Base-by-base conservation (phyloP, 2,797 vertebrate species). In the Otolemur crassicaudatus region DNA sequence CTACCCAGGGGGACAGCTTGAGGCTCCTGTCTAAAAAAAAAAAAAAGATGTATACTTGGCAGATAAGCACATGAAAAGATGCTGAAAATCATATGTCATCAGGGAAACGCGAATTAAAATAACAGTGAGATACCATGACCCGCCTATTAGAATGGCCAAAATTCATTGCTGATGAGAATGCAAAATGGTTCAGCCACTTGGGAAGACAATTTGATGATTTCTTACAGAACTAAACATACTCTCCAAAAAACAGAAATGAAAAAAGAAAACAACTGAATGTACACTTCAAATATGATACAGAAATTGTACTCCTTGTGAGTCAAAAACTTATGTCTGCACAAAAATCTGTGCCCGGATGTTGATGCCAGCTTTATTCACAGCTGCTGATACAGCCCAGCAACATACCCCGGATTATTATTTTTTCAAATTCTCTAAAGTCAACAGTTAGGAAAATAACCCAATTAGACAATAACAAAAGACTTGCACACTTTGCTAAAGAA, bases 391-490 rank as follows among this genome's bases (percentile, higher is more conserved):
- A 29, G 61, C 29, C 11, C 61, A 63, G 61, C 61, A 63, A 63
- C 61, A 63, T 29, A 63, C 61, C 29, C 25, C 27, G 13, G 61
- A 29, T 63, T 63, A 63, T 23, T 40, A 40, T 63, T 25, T 63
- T 29, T 63, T 63, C 13, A 27, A 61, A 40, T 6, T 53, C 81
- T 90, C 56, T 87, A 60, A 93, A 73, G 31, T 61, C 29, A 75
- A 53, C 8, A 69, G 14, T 83, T 14, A 79, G 63, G 63, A 94
- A 92, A 61, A 40, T 8, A 43, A 77, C 82, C 31, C 53, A 85
- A 73, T 40, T 67, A 60, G 11, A 85, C 91, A 88, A 91, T 16
- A 84, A 37, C 63, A 67, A 91, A 92, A 67, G 31, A 75, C 72
- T 69, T 84, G n/a, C 14, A 61, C 40, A 40, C n/a, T 79, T 91